These are phyloP conservation scores for Pogonomyrmex californicus DNA, from an alignment of 1,140 invertebrate species.

Conservation along the genomic window DNA sequence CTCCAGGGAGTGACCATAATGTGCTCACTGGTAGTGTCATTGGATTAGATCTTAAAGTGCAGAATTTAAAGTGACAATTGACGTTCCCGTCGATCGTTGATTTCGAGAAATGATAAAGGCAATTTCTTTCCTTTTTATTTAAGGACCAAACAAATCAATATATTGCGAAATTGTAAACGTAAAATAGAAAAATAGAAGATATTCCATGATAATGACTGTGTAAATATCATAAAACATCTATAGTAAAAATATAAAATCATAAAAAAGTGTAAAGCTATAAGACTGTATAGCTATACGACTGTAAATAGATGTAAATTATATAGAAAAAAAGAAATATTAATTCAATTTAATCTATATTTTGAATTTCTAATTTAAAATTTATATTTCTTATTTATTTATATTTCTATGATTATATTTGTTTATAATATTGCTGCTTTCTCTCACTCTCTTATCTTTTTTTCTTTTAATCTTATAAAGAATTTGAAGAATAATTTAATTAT, in stretches of 20 bases:
- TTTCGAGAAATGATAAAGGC: constrained; percentile 2
- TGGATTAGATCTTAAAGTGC: constrained; percentile 41
- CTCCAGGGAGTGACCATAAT: not conserved
- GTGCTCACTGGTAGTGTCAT: not conserved
- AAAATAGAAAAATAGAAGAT: not conserved
- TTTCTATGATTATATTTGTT: constrained; percentile 7
- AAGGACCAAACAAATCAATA: not conserved
- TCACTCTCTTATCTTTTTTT: not conserved
- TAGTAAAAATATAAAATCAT: not conserved
- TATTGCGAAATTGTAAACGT: not conserved
- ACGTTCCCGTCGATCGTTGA: not conserved
- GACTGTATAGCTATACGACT: too few relatives aligned
- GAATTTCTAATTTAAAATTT: not conserved
- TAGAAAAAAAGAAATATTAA: not conserved
- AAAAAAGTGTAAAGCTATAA: not conserved
- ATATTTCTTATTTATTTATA: not conserved
- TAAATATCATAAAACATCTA: not conserved
- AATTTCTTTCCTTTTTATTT: not conserved
- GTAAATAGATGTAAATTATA: too few relatives aligned
- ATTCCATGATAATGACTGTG: not conserved
- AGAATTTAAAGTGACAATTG: constrained; percentile 29
- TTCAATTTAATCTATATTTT: not conserved
- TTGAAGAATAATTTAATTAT: constrained; percentile 23
- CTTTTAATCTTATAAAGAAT: not conserved
- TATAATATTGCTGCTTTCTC: not conserved